phyloP scores from a whole-genome alignment of 2,113 vertebrate species.

The Tor tambroides region DNA sequence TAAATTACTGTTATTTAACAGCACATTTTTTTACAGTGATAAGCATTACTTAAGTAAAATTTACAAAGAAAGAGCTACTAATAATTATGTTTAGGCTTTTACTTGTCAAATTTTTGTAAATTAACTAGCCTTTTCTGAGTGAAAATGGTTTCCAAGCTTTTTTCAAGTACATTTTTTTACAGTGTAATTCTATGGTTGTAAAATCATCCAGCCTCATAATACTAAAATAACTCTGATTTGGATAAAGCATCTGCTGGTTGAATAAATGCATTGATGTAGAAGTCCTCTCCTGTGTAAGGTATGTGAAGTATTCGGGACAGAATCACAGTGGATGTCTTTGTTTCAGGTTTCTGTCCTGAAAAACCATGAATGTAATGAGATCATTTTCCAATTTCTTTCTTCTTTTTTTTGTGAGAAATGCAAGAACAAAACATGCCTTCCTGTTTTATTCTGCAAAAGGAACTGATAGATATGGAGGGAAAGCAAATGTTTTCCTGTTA shows the following conservation, averaged over 20 bases:
- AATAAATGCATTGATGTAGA: background rate
- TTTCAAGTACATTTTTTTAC: too few relatives aligned
- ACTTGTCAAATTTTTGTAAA: too few relatives aligned
- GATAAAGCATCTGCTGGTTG: background rate
- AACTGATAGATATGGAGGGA: background rate
- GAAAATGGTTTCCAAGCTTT: too few relatives aligned
- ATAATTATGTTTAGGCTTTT: too few relatives aligned
- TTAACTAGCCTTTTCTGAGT: too few relatives aligned
- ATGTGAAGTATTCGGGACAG: background rate
- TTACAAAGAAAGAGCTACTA: too few relatives aligned
- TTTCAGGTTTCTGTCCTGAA: background rate
- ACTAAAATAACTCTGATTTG: background rate
- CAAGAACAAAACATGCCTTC: background rate
- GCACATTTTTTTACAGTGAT: too few relatives aligned
- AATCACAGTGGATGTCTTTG: background rate
- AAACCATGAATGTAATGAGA: background rate
- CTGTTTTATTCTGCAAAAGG: background rate
- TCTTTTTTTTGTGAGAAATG: background rate
- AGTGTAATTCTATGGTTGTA: too few relatives aligned
- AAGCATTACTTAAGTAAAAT: too few relatives aligned
- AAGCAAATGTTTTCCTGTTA: background rate
- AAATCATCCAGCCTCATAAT: background rate
- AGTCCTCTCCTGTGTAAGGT: background rate
- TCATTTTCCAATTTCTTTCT: background rate
- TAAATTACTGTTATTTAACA: too few relatives aligned